Base-by-base conservation (phyloP, 2,888 invertebrate genomes). In the Leptopilina drosophilae region DNA sequence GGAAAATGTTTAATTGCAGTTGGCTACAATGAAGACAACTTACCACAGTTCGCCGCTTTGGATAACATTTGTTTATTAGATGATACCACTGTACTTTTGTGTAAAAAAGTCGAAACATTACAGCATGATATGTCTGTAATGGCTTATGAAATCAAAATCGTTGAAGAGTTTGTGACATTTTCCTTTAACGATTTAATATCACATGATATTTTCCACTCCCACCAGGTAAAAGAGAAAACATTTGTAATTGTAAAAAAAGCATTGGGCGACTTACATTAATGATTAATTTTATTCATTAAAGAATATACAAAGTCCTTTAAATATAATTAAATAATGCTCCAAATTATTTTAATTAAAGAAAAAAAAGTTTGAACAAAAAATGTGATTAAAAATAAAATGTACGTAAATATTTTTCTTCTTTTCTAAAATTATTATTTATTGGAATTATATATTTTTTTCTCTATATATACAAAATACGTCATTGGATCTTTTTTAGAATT, bases 1-100 rank as follows among this genome's bases (percentile, higher is more conserved):
- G 9, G 33, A 40, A 66, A 76, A 46, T 79, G 62, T n/a, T 79
- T 79, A 66, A 2, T 79, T 33, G 65, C 59, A 65, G 15, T 66
- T 6, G 14, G 49, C 40, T 65, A 26, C 20, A 26, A 33, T 12
- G 15, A 65, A 56, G 42, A 79, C 7, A 46, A 14, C 42, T 46
- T 76, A 42, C 79, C 79, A 64, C 56, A 76, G 53, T 79, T 79
- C 26, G 49, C 65, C 8, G 33, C 76, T 42, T 9, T 79, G 0
- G 3, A 33, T 6, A 15, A 26, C 6, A 67, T 76, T 7, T 42
- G 65, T 11, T 33, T 26, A 15, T 4, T 56, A 14, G 20, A 76
- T 76, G 11, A 66, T 7, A 59, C 20, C 11, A 42, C 76, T 5
- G 53, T 59, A 2, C 56, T 79, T 8, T 42, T 79, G 59, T 79